Conservation (phyloP, 30 jellyfish, hydroid and myxozoan species). For the Cassiopea andromeda region DNA sequence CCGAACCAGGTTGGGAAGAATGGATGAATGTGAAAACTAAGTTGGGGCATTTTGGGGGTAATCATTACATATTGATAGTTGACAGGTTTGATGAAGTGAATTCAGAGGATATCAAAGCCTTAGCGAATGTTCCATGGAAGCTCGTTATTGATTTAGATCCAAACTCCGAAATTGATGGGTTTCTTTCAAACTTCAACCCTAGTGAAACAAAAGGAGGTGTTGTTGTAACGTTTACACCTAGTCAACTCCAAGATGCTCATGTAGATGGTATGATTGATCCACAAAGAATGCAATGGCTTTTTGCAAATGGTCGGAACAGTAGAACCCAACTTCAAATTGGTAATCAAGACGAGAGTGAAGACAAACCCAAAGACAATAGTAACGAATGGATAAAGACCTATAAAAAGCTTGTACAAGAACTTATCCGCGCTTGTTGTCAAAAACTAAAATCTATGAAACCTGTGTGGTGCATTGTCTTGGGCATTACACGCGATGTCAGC, state of each 20-base stretch:
- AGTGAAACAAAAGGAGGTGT: constrained; percentile 24
- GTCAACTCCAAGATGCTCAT: constrained; percentile 4
- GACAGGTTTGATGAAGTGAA: constrained; percentile 12
- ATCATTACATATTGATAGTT: constrained; percentile 23
- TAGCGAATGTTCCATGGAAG: constrained; percentile 47
- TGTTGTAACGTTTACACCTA: constrained; percentile 16
- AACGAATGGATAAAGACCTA: constrained; percentile 30
- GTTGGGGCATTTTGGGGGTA: constrained; percentile 11
- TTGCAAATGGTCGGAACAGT: constrained; percentile 56
- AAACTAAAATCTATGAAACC: constrained; percentile 57
- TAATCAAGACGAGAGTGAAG: not conserved
- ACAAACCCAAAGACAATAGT: not conserved
- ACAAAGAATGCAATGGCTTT: constrained; percentile 48
- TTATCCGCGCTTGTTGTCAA: constrained; percentile 33
- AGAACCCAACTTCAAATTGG: not conserved
- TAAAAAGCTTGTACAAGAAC: constrained; percentile 11
- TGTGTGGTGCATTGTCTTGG: constrained; percentile 27
- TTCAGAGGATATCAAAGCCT: not conserved
- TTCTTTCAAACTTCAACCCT: not conserved
- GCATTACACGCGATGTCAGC: constrained; percentile 1
- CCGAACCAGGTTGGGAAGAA: not conserved
- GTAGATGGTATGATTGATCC: constrained; percentile 3
- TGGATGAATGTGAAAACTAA: constrained; percentile 20
- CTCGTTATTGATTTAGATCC: constrained; percentile 42
- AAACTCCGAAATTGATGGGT: constrained; percentile 31